phyloP scores from a whole-genome alignment of 2,797 vertebrate genomes.

The Gallirallus australis region DNA sequence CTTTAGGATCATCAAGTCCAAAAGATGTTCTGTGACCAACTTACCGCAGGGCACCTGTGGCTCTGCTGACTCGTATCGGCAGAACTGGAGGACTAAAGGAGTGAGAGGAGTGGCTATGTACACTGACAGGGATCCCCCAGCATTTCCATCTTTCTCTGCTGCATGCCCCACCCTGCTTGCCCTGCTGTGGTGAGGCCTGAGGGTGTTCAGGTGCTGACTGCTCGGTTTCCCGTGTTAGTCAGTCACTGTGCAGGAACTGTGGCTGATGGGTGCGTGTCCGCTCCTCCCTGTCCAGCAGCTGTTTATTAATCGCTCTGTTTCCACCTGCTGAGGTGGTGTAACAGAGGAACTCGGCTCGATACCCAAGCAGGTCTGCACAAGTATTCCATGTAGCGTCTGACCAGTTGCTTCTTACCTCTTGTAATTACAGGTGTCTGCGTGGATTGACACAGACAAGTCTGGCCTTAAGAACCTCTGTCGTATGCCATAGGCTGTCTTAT shows the following conservation, averaged over 20 bases:
- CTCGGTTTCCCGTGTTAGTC: background rate
- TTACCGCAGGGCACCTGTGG: background rate
- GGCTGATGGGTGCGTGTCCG: too few species aligned
- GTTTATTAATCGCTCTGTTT: too few species aligned
- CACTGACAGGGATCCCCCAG: rapidly evolving
- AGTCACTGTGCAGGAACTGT: too few species aligned
- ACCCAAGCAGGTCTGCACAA: background rate
- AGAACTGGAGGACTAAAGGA: background rate
- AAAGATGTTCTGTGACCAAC: background rate
- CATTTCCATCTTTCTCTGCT: background rate
- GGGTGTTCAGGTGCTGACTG: background rate
- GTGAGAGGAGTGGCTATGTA: background rate
- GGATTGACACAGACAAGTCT: background rate
- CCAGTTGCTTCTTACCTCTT: background rate
- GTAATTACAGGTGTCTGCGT: background rate
- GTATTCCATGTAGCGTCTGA: background rate
- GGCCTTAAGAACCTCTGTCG: background rate
- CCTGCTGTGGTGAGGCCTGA: background rate
- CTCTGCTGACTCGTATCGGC: background rate
- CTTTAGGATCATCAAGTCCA: too few species aligned
- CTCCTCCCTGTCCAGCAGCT: too few species aligned
- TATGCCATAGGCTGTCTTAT: background rate
- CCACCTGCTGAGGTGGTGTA: too few species aligned
- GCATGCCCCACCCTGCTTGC: background rate
- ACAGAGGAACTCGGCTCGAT: background rate